Base-by-base conservation (phyloP, 53 echinoderm and acorn worm species). In the Stichopus horrens region DNA sequence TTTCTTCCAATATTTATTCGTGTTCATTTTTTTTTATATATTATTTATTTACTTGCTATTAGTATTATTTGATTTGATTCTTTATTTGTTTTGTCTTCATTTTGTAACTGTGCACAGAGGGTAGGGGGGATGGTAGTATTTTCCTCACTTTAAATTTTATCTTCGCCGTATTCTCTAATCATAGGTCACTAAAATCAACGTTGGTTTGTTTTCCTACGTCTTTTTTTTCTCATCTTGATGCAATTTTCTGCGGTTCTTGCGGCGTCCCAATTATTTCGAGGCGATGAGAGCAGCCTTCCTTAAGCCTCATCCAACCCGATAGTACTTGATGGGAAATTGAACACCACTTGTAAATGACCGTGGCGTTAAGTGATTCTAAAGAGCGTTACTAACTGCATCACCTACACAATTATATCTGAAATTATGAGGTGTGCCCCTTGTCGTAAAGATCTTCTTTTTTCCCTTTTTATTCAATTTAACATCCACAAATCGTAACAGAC, bases 181-280 rank as follows among this genome's bases (percentile, higher is more conserved):
- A 71, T 18, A 20, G 71, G 71, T 71, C 21, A 18, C 7, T 63
- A 5, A n/a, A 71, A 18, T 71, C 71, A 71, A 0, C 16, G 71
- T 71, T 7, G 11, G 11, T 16, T 63, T 63, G 10, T 11, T 63
- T 63, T 63, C 63, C 16, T 63, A 10, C 16, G 63, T 63, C 16
- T 77, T 52, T 77, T 77, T 77, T 55, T n/a, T 78, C 53, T 71
- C 71, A 71, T 7, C 71, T 18, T 20, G 16, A 71, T 71, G 19
- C 18, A 71, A 71, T 20, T 71, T 71, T 71, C 81, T 81, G 81
- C 58, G 81, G 81, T 58, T 58, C n/a, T 58, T 81, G 58, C 55
- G 54, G 55, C 81, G 57, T 81, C 81, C 81, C 58, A 81, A 81
- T 81, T 81, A 81, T 8, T 81, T 81, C 7, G 58, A 56, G n/a